phyloP scores from a whole-genome alignment of 2,797 vertebrate genomes.

The Neosalanx taihuensis region DNA sequence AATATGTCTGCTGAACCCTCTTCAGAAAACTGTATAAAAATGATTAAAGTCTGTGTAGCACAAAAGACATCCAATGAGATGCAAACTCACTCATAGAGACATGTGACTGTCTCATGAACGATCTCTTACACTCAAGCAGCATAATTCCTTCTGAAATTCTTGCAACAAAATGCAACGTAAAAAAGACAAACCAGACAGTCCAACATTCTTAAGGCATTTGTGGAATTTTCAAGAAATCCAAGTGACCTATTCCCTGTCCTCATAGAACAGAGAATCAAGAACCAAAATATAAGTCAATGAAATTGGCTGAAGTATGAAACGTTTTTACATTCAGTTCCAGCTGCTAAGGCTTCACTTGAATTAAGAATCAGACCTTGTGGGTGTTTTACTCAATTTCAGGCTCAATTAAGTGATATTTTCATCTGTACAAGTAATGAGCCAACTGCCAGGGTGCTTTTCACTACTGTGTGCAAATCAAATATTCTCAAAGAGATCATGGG shows the following conservation, averaged over 20 bases:
- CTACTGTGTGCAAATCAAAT: constrained; percentile 6
- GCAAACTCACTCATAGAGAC: background rate
- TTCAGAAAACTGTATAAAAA: too few species aligned
- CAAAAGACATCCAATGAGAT: background rate
- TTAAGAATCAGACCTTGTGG: constrained; percentile 1
- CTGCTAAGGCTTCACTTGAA: background rate
- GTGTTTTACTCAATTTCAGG: constrained; percentile 11
- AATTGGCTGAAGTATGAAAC: background rate
- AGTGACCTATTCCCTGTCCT: constrained; percentile 9
- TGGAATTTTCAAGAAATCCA: constrained; percentile 6
- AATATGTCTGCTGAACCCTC: background rate
- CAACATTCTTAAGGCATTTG: background rate
- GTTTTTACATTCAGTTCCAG: background rate
- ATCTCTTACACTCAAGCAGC: background rate
- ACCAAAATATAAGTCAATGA: background rate
- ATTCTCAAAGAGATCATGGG: background rate
- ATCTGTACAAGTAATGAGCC: constrained; percentile 16
- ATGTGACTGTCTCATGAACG: background rate
- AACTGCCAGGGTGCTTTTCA: background rate
- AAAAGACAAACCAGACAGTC: background rate
- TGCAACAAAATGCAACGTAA: background rate
- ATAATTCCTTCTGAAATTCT: background rate
- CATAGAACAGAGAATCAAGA: background rate
- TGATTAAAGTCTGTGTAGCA: background rate
- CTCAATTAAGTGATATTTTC: constrained; percentile 30